Conservation (phyloP, 2,888 invertebrate genomes). For the Lacanobia oleracea region DNA sequence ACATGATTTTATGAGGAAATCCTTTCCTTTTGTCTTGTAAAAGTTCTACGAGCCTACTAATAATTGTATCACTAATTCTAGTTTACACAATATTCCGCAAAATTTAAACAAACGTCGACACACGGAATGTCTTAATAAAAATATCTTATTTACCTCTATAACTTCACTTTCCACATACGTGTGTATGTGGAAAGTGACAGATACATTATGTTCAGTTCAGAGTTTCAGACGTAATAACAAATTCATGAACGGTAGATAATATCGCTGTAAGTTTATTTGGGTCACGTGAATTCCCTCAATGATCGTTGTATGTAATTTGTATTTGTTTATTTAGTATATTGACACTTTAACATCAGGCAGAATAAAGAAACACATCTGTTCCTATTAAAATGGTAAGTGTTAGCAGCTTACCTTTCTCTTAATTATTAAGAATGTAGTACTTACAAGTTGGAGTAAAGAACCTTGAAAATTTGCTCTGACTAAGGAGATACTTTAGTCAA, state of each 20-base stretch:
- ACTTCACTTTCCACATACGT: slow-evolving; percentile 6
- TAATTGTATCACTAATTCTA: too few relatives aligned
- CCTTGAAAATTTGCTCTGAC: background rate
- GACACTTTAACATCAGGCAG: background rate
- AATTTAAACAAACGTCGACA: background rate
- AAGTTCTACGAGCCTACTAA: too few relatives aligned
- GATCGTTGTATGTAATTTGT: slow-evolving; percentile 39
- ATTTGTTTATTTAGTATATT: slow-evolving; percentile 37
- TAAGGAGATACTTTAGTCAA: background rate
- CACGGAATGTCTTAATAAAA: slow-evolving; percentile 2
- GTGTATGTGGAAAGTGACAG: background rate
- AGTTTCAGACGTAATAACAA: slow-evolving; percentile 41
- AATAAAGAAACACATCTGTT: background rate
- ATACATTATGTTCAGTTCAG: slow-evolving; percentile 18
- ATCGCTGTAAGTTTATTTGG: slow-evolving; percentile 52
- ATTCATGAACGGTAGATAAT: slow-evolving; percentile 51
- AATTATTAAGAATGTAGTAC: too few relatives aligned
- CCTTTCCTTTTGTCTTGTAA: too few relatives aligned
- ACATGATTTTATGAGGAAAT: too few relatives aligned
- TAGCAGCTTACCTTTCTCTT: too few relatives aligned
- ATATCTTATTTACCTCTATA: slow-evolving; percentile 10
- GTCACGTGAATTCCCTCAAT: slow-evolving; percentile 48
- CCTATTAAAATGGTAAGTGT: too few relatives aligned
- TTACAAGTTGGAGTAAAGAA: background rate
- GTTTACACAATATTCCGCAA: background rate